phyloP scores from a whole-genome alignment of 2,113 vertebrate genomes.

The Proteles cristata region DNA sequence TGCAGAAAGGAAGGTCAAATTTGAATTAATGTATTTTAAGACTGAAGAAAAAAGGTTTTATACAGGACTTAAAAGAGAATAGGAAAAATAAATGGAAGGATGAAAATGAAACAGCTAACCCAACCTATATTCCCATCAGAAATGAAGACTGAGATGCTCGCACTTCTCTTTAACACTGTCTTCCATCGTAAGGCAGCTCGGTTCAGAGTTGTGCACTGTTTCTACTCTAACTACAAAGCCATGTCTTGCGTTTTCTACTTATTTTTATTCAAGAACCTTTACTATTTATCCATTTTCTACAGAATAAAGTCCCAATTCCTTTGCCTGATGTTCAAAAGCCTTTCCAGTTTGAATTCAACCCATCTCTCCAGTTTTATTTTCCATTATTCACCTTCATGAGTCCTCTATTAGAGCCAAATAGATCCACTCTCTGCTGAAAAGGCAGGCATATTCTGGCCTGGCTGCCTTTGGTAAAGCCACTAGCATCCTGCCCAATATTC shows the following conservation, averaged over 20 bases:
- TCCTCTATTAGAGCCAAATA: background rate
- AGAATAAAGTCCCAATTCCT: background rate
- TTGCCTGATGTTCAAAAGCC: conserved; percentile 12
- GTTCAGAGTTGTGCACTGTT: background rate
- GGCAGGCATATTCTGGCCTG: background rate
- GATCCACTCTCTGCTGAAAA: background rate
- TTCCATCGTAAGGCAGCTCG: background rate
- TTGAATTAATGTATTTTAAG: conserved; percentile 58
- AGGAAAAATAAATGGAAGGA: background rate
- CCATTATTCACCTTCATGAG: background rate
- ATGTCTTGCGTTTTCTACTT: background rate
- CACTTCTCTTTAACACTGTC: background rate
- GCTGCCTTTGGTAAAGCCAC: background rate
- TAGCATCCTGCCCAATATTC: background rate
- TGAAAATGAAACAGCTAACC: background rate
- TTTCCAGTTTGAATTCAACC: background rate
- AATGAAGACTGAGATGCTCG: background rate
- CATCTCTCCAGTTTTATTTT: background rate
- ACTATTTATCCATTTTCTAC: background rate
- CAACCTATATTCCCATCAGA: background rate
- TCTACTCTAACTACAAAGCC: background rate
- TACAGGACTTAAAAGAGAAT: conserved; percentile 31
- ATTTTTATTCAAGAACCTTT: background rate
- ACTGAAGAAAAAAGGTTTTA: background rate
- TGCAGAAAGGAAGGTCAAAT: conserved; percentile 62